phyloP scores from a whole-genome alignment of 2,888 invertebrate genomes.

The Drosophila melanocephala region DNA sequence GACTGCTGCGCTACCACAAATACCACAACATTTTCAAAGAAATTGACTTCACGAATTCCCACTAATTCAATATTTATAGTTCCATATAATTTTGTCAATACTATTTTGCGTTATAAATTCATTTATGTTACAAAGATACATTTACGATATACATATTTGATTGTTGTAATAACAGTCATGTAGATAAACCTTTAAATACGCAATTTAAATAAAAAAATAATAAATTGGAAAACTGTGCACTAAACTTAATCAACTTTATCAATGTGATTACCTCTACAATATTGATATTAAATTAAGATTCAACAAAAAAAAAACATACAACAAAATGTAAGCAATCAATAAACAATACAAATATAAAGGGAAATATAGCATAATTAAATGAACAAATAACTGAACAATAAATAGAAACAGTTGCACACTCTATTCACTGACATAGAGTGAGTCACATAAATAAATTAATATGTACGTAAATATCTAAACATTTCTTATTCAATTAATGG shows the following conservation, averaged over 20 bases:
- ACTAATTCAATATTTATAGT: slow-evolving; percentile 9
- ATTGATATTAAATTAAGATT: neutral
- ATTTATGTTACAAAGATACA: neutral
- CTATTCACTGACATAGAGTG: neutral
- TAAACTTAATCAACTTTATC: neutral
- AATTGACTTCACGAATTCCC: slow-evolving; percentile 1
- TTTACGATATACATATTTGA: neutral
- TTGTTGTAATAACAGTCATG: neutral
- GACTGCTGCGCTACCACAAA: neutral
- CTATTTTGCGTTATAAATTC: neutral
- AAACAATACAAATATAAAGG: neutral
- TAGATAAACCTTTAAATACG: neutral
- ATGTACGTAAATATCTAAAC: neutral
- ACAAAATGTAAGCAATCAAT: neutral
- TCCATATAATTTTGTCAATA: neutral
- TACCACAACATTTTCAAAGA: slow-evolving; percentile 7
- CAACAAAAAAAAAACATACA: neutral
- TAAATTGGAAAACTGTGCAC: neutral
- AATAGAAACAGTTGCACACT: neutral
- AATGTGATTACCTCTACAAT: neutral
- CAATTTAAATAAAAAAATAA: too few relatives aligned
- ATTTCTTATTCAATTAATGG: neutral
- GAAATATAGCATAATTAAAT: neutral
- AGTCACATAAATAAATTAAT: neutral
- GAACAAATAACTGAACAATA: too few relatives aligned